A percentile compares a stretch with the other conserved stretches of the same genome.
Evolutionary conservation across 2,888 invertebrate genomes (phyloP).

Genomic region (Aphodius granarius): DNA sequence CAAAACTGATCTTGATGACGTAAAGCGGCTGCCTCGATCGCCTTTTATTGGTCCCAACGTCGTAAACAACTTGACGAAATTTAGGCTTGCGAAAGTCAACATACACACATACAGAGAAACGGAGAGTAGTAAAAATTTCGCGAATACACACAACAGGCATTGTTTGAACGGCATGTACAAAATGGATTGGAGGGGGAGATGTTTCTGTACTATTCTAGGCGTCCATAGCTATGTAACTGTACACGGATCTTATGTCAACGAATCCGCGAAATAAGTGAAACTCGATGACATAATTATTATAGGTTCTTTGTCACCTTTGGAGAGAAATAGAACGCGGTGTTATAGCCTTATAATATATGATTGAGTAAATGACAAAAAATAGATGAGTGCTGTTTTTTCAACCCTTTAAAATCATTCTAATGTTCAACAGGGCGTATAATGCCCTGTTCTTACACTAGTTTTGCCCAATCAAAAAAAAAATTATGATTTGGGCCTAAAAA

Average conservation of each 20-base stretch:
- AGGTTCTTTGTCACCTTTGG: not conserved
- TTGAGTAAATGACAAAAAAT: too few relatives aligned
- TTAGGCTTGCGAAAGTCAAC: not conserved
- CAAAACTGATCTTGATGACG: conserved; percentile 34
- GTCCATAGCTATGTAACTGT: not conserved
- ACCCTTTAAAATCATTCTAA: too few relatives aligned
- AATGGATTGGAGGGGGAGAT: not conserved
- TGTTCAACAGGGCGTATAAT: too few relatives aligned
- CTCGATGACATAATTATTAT: not conserved
- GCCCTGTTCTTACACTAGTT: too few relatives aligned
- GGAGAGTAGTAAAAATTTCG: not conserved
- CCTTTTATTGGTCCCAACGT: not conserved
- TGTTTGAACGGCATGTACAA: not conserved
- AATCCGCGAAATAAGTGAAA: not conserved
- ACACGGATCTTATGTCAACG: not conserved
- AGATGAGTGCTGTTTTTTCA: too few relatives aligned
- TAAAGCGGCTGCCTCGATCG: conserved; percentile 18
- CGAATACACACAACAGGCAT: not conserved
- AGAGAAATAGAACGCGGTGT: not conserved
- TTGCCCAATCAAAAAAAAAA: too few relatives aligned
- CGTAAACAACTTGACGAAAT: not conserved
- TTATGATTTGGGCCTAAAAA: too few relatives aligned
- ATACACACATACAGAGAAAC: too few relatives aligned
- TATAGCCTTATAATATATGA: not conserved
- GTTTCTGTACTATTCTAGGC: not conserved